phyloP scores from a whole-genome alignment of 2,888 invertebrate genomes.

The Drosophila siamana region DNA sequence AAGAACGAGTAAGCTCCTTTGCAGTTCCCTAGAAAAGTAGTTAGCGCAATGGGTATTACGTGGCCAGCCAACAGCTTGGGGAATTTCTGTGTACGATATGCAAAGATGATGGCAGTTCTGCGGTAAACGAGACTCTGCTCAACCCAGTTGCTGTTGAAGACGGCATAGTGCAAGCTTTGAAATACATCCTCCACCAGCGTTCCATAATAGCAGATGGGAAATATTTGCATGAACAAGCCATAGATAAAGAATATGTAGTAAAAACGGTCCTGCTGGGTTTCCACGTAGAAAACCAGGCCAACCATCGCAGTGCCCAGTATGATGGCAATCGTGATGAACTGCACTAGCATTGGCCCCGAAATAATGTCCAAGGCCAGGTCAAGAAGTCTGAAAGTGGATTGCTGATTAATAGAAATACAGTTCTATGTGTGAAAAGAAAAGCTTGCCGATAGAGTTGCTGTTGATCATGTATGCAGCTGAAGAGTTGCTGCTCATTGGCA shows the following conservation, averaged over 20 bases:
- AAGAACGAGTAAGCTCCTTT: slow-evolving; percentile 70
- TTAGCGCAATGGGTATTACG: slow-evolving; percentile 59
- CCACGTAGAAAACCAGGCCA: slow-evolving; percentile 50
- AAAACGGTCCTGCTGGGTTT: slow-evolving; percentile 22
- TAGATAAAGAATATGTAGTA: slow-evolving; percentile 36
- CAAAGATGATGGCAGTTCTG: slow-evolving; percentile 41
- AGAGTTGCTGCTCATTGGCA: slow-evolving; percentile 50
- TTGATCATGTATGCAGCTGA: slow-evolving; percentile 63
- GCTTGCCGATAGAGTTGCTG: slow-evolving; percentile 53
- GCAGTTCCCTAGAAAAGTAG: slow-evolving; percentile 62
- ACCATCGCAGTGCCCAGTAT: slow-evolving; percentile 46
- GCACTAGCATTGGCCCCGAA: slow-evolving; percentile 58
- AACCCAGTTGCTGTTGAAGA: slow-evolving; percentile 64
- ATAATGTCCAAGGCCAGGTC: slow-evolving; percentile 39
- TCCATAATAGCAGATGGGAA: slow-evolving; percentile 61
- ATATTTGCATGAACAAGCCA: slow-evolving; percentile 45
- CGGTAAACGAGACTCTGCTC: slow-evolving; percentile 52
- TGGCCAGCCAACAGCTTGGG: slow-evolving; percentile 52
- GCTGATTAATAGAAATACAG: background rate
- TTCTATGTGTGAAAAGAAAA: background rate
- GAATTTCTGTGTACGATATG: slow-evolving; percentile 43
- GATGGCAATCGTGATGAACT: slow-evolving; percentile 57
- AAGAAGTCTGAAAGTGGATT: slow-evolving; percentile 40
- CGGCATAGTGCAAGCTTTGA: slow-evolving; percentile 40
- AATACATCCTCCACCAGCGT: slow-evolving; percentile 41